A percentile compares a stretch with the other conserved stretches of the same genome.
phyloP scores from a whole-genome alignment of 2,797 vertebrate species.

The Alfaro cultratus region DNA sequence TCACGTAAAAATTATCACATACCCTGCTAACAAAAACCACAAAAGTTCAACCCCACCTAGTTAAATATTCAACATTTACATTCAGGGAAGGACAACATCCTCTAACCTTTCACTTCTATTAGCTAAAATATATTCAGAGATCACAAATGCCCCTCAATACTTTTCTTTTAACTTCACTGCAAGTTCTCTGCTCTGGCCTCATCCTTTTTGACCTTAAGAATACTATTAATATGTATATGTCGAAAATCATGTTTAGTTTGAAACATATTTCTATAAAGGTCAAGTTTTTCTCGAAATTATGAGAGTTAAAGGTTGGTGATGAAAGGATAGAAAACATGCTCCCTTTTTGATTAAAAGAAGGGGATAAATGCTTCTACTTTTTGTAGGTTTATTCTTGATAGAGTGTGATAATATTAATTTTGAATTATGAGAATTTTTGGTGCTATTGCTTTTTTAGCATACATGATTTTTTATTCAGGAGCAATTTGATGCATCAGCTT shows the following conservation, averaged over 20 bases:
- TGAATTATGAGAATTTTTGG: not conserved
- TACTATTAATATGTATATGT: slow-evolving; percentile 72
- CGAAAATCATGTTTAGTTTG: slow-evolving; percentile 54
- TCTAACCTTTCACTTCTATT: slow-evolving; percentile 53
- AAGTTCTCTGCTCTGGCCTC: slow-evolving; percentile 38
- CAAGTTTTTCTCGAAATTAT: slow-evolving; percentile 62
- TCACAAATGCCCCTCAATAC: slow-evolving; percentile 26
- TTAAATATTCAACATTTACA: slow-evolving; percentile 35
- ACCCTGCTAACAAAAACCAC: not conserved
- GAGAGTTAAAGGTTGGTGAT: slow-evolving; percentile 41
- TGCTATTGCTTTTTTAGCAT: not conserved
- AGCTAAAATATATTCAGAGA: slow-evolving; percentile 33
- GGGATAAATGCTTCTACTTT: slow-evolving; percentile 32
- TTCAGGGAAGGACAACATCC: slow-evolving; percentile 36
- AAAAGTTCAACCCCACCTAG: not conserved
- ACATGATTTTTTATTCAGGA: not conserved
- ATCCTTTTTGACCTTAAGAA: slow-evolving; percentile 70
- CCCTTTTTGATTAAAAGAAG: slow-evolving; percentile 19
- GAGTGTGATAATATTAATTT: slow-evolving; percentile 1
- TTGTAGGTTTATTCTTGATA: not conserved
- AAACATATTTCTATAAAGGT: slow-evolving; percentile 62
- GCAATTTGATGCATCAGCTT: not conserved
- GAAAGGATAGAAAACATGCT: slow-evolving; percentile 33
- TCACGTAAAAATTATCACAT: not conserved
- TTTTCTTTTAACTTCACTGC: slow-evolving; percentile 47